Base-by-base conservation (phyloP, 2,888 invertebrate genomes). In the Osmoderma eremita region DNA sequence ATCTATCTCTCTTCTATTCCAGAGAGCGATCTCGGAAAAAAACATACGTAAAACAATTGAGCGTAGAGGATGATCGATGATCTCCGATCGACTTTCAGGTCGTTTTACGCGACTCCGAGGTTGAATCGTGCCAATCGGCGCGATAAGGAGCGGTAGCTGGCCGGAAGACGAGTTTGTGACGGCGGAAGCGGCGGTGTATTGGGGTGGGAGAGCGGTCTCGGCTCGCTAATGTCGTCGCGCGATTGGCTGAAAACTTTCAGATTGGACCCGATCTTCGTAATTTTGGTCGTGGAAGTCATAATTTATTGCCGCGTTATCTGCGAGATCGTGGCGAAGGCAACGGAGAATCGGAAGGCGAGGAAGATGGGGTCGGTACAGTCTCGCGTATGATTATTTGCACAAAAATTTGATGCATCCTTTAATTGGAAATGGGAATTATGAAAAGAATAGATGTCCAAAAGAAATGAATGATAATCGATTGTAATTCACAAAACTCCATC, bases 211-310 rank as follows among this genome's bases (percentile, higher is more conserved):
- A 24, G 3, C 24, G 3, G 24, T 24, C 24, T 13, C 53, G 58
- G 50, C 18, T 17, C 45, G 42, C 24, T 78, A 78, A 78, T 78
- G 76, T 76, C 73, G 74, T 74, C 75, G 71, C 72, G 76, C 75
- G 79, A 81, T 81, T 81, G 80, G 80, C 75, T 77, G 79, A 78
- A 79, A 80, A 80, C 79, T 79, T 79, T 80, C 77, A 79, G 79
- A 80, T 80, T 79, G 77, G 76, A 78, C 76, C 79, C 78, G 77
- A 79, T 79, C 79, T 79, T 78, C 73, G 79, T 78, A 78, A 79
- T 80, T 79, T 80, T 78, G 80, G 80, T 79, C 78, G 77, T 75
- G 77, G 76, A 79, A 79, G 76, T 78, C 78, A 78, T 78, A 79
- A 80, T 79, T 80, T 79, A 80, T 80, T 75, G 77, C 77, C 56